These are phyloP conservation scores for Drosophila nebulosa DNA, from an alignment of 1,140 invertebrate species.

Conservation along the genomic window DNA sequence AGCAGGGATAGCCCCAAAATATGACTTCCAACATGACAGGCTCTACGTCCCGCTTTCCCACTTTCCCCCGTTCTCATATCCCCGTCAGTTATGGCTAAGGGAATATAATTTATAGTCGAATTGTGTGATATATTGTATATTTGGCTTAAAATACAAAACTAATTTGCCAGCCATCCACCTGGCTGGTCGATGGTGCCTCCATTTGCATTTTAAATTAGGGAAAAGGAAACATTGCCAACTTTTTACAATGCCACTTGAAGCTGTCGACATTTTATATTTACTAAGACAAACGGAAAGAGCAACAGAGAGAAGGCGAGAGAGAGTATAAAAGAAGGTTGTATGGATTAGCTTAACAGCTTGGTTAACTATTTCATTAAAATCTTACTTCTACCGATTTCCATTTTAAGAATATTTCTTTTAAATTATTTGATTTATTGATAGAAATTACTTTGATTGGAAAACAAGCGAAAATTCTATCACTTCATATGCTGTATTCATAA, in stretches of 20 bases:
- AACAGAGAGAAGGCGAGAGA: neutral
- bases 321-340: neutral
- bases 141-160: conserved; percentile 49
- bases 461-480: no score
- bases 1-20: conserved; percentile 19
- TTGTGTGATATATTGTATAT: conserved; percentile 60
- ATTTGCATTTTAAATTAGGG: conserved; percentile 73
- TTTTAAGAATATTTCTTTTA: neutral
- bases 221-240: conserved; percentile 34
- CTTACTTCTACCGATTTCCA: neutral
- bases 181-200: conserved; percentile 15
- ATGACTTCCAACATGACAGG: conserved; percentile 38
- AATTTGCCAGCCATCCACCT: conserved; percentile 53
- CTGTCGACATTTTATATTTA: conserved; percentile 25
- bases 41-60: neutral
- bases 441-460: neutral
- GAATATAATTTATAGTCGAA: conserved; percentile 51
- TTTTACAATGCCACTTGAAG: conserved; percentile 62
- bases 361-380: neutral
- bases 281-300: neutral
- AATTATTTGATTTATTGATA: neutral
- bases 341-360: neutral
- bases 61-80: neutral
- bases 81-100: neutral
- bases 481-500: no score